Evolutionary conservation across 1,140 invertebrate genomes (phyloP), one percentile per base, ranked within the genome.

Genomic region (Sarcophaga peregrina): DNA sequence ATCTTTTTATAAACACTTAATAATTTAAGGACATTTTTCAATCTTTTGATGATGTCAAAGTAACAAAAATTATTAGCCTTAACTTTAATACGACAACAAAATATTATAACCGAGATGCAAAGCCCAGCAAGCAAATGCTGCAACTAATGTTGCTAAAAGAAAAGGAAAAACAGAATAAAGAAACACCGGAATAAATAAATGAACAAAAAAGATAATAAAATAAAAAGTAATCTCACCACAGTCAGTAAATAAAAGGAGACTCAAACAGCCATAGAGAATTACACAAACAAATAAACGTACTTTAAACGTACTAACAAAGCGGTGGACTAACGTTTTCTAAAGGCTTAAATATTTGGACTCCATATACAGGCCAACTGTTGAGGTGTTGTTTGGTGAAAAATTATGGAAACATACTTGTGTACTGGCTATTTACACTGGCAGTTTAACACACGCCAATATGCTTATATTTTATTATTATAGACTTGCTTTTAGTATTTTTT

Each of bases 341-440:
- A 68, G 54, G 62, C 62, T 68, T 68, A 45, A 47, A 17, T 9
- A 52, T 52, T 9, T 25, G 47, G 75, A 15, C 52, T 50, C 52
- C 72, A 73, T 58, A 68, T 54, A 50, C 85, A 83, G 86, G 83
- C 85, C 83, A 82, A 84, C 83, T 83, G 58, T 76, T 83, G 81
- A 87, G 87, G 85, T 89, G 85, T 87, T 89, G 87, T 87, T 87
- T 86, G 85, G 85, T 84, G 85, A 84, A 85, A 86, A 89, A 86
- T 87, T 88, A 88, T 86, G 87, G 75, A 78, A 87, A 85, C 85
- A 81, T 83, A 82, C 76, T 82, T 37, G 25, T 37, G 83, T 84
- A 85, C 25, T 10, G 37, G 10, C 25, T 37, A 37, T 37, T 37
- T 37, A 37, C 25, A 46, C 45, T n/a, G 48, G 68, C 82, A 78